phyloP scores from a whole-genome alignment of 2,888 invertebrate genomes.

The Amphimallon solstitiale region DNA sequence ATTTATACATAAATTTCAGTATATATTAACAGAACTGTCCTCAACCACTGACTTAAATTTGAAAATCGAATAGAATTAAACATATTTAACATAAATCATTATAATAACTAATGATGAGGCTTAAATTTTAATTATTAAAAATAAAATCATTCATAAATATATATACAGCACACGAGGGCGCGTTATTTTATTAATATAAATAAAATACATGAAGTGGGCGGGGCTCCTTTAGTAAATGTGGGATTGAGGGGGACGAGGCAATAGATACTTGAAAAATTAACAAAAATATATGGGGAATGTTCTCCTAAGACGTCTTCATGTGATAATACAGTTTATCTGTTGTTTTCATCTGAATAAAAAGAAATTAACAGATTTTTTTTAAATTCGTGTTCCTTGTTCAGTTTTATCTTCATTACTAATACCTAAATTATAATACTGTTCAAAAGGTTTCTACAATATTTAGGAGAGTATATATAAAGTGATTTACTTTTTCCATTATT shows the following conservation, averaged over 20 bases:
- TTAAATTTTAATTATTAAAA: neutral
- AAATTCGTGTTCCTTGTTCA: neutral
- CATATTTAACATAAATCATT: neutral
- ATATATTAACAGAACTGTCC: slow-evolving; percentile 33
- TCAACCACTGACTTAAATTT: slow-evolving; percentile 22
- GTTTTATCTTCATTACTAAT: slow-evolving; percentile 23
- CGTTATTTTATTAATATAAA: neutral
- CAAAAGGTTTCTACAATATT: slow-evolving; percentile 31
- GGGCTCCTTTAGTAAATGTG: too few relatives aligned
- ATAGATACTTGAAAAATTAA: too few relatives aligned
- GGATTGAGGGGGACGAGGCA: neutral
- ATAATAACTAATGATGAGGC: neutral
- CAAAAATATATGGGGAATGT: too few relatives aligned
- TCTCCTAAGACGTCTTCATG: too few relatives aligned
- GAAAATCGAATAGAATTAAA: slow-evolving; percentile 6
- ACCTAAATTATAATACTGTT: slow-evolving; percentile 39
- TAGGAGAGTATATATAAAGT: slow-evolving; percentile 29
- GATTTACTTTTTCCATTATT: slow-evolving; percentile 7
- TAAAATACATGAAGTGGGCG: neutral
- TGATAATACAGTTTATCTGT: too few relatives aligned
- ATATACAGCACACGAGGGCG: slow-evolving; percentile 8
- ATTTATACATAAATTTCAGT: slow-evolving; percentile 36
- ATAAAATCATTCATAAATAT: slow-evolving; percentile 19
- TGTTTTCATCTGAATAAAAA: neutral
- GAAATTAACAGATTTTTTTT: neutral